A percentile compares a stretch with the other conserved stretches of the same genome.
These are phyloP conservation scores for Eilema depressum DNA, from an alignment of 2,888 invertebrate genomes.

Conservation along the genomic window DNA sequence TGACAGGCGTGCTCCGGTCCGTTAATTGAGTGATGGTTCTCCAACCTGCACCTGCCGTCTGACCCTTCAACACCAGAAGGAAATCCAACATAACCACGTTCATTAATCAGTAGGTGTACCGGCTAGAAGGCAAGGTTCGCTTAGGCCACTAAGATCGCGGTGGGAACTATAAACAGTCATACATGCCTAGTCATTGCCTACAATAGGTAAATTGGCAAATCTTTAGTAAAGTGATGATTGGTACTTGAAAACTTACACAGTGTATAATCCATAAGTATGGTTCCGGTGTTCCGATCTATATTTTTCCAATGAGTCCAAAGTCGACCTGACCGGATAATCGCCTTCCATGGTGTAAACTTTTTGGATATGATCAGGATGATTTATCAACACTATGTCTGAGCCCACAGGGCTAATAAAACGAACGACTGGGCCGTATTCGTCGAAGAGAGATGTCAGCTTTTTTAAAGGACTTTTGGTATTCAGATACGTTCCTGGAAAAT, in stretches of 20 bases:
- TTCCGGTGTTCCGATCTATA: slow-evolving; percentile 87
- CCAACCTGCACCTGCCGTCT: too few relatives aligned
- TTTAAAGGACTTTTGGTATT: slow-evolving; percentile 66
- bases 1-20: too few relatives aligned
- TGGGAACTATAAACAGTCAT: too few relatives aligned
- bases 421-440: slow-evolving; percentile 89
- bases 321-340: slow-evolving; percentile 87
- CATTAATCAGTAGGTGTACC: too few relatives aligned
- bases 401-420: slow-evolving; percentile 89
- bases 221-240: background rate
- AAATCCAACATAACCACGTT: too few relatives aligned
- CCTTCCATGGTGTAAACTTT: slow-evolving; percentile 88
- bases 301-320: slow-evolving; percentile 88
- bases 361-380: slow-evolving; percentile 89
- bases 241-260: slow-evolving; percentile 80
- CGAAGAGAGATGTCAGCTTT: slow-evolving; percentile 73
- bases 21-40: too few relatives aligned
- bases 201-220: background rate
- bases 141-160: too few relatives aligned
- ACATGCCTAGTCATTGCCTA: too few relatives aligned
- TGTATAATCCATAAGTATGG: slow-evolving; percentile 84
- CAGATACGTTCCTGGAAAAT: slow-evolving; percentile 65
- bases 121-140: too few relatives aligned
- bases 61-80: background rate
- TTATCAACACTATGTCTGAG: slow-evolving; percentile 88